Evolutionary conservation across 2,888 invertebrate genomes (phyloP).

Genomic region (Athripsodes cinereus): DNA sequence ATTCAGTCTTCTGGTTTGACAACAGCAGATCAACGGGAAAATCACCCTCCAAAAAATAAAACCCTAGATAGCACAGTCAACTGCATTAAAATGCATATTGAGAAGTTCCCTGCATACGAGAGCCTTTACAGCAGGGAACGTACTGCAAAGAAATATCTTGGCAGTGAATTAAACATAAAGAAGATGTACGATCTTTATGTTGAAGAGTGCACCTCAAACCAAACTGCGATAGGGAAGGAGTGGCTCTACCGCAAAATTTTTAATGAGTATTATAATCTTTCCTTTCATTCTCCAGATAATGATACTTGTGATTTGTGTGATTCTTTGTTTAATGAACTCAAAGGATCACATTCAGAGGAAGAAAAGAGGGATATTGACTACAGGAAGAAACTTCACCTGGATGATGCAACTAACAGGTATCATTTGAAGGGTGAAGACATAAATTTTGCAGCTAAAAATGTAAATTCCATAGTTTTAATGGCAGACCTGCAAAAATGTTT

Average conservation of each 20-base stretch:
- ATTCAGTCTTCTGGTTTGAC: slow-evolving; percentile 2
- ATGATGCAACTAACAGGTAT: neutral
- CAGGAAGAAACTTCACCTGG: neutral
- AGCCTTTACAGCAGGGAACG: slow-evolving; percentile 6
- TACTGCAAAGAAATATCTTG: slow-evolving; percentile 6
- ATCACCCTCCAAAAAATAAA: slow-evolving; percentile 5
- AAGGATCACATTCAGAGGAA: neutral
- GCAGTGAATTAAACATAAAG: neutral
- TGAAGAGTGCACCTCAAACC: slow-evolving; percentile 3
- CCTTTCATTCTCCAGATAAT: slow-evolving; percentile 5
- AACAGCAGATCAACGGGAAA: slow-evolving; percentile 5
- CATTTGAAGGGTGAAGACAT: slow-evolving; percentile 4
- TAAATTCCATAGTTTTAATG: slow-evolving; percentile 2
- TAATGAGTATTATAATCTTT: slow-evolving; percentile 1
- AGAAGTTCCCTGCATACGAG: slow-evolving; percentile 6
- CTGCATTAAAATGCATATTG: slow-evolving; percentile 3
- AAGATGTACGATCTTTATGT: slow-evolving; percentile 4
- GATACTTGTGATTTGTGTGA: slow-evolving; percentile 3
- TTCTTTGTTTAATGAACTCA: neutral
- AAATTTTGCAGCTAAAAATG: neutral
- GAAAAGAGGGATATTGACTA: neutral
- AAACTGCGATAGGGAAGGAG: slow-evolving; percentile 4
- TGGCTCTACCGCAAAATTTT: neutral
- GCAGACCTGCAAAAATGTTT: slow-evolving; percentile 5
- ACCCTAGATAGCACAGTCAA: neutral